A percentile compares a stretch with the other conserved stretches of the same genome.
phyloP scores from a whole-genome alignment of 1,140 invertebrate genomes.

The Zaprionus lachaisei region DNA sequence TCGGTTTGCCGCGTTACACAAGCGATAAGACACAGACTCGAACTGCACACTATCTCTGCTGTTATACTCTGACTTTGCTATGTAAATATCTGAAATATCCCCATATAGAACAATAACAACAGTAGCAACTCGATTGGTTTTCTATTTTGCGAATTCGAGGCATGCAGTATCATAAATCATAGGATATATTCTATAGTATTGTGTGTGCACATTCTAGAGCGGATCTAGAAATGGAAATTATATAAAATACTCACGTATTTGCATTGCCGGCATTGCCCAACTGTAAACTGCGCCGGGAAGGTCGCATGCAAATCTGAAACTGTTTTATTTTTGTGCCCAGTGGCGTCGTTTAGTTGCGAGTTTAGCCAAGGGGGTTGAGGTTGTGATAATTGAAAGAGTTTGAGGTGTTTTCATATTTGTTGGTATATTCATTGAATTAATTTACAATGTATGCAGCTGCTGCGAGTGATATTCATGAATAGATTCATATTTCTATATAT shows the following conservation, averaged over 20 bases:
- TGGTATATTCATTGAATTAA: conserved; percentile 65
- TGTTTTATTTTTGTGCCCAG: background rate
- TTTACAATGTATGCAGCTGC: conserved; percentile 57
- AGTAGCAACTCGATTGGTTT: conserved; percentile 5
- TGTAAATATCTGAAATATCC: background rate
- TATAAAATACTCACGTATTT: conserved; percentile 67
- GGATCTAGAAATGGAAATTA: conserved; percentile 20
- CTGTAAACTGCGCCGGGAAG: conserved; percentile 56
- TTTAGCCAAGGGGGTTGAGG: background rate
- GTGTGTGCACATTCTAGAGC: conserved; percentile 3
- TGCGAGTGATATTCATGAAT: conserved; percentile 39
- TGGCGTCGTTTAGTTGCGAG: background rate
- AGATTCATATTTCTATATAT: conserved; percentile 43
- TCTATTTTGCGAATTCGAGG: conserved; percentile 44
- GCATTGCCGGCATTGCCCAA: conserved; percentile 54
- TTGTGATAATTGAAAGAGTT: conserved; percentile 9
- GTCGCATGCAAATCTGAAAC: conserved; percentile 49
- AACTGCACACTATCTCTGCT: conserved; percentile 4
- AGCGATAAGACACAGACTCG: conserved; percentile 23
- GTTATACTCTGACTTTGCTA: conserved; percentile 12
- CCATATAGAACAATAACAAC: background rate
- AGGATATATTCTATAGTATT: conserved; percentile 1
- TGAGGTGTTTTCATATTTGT: conserved; percentile 33
- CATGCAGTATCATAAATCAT: conserved; percentile 23
- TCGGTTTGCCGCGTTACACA: background rate